A percentile compares a stretch with the other conserved stretches of the same genome.
Evolutionary conservation across 2,797 vertebrate species (phyloP).

Genomic region (Jordanella pulchra): DNA sequence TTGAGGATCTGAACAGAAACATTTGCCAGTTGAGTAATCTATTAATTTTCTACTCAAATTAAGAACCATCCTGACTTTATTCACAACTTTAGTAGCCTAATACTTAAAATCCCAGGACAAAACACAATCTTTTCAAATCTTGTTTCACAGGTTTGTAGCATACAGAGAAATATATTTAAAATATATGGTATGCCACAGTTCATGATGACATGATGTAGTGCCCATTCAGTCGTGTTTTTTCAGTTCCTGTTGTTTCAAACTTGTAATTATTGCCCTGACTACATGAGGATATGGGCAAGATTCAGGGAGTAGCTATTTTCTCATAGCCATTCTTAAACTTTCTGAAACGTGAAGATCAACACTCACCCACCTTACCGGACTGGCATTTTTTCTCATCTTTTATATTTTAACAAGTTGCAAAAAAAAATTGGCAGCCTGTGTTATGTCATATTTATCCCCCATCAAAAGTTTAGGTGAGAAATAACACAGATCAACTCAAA

Average conservation of each 20-base stretch:
- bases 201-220: neutral
- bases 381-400: neutral
- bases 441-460: neutral
- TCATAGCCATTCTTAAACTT: neutral
- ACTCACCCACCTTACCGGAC: neutral
- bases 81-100: too few species aligned
- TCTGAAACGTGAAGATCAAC: neutral
- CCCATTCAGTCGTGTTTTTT: neutral
- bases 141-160: too few species aligned
- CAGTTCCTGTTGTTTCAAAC: neutral
- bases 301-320: too few species aligned
- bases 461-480: neutral
- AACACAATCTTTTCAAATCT: too few species aligned
- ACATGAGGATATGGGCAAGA: neutral
- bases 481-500: neutral
- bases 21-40: too few species aligned
- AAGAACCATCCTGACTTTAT: too few species aligned
- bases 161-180: too few species aligned
- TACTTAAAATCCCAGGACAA: too few species aligned
- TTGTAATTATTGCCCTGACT: neutral
- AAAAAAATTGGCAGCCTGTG: neutral
- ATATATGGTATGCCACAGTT: too few species aligned
- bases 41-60: too few species aligned
- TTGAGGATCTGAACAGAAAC: too few species aligned
- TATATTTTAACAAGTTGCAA: neutral